Evolutionary conservation across 2,888 invertebrate genomes (phyloP), one percentile per base, ranked within the genome.

Genomic region (Standfussiana lucernea): DNA sequence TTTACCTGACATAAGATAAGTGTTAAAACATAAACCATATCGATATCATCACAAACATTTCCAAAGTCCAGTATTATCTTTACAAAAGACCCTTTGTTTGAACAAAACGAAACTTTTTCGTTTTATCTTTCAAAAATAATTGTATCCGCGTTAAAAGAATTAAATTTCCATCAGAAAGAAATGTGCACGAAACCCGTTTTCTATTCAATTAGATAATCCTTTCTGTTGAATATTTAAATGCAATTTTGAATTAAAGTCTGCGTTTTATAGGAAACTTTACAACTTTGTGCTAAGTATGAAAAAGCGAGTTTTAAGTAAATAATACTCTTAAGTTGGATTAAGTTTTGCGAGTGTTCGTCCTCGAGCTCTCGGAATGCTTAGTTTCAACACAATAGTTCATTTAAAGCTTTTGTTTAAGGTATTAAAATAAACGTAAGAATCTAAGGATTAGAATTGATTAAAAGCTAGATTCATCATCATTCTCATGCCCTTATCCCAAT

Each of bases 131-230:
- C 69, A 37, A 69, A 78, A 82, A 82, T 74, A 82, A 82, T 74
- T 71, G 78, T 82, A 79, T 83, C 78, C 77, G 72, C 77, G 75
- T 83, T 80, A 82, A 86, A 85, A 81, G 78, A 77, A 79, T 84
- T 77, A 79, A 85, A 87, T 83, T 83, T 81, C 62, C 45, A 79
- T 83, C 68, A 66, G 32, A 82, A 78, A 70, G 73, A 68, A 82
- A 83, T 88, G 74, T 78, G 79, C 82, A 61, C 35, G 64, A 76
- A 85, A 83, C 83, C 82, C 77, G 80, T 89, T 88, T 81, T 73
- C 81, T 73, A 84, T 88, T 89, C 84, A 88, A 87, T 88, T 88
- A 84, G 79, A 83, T 86, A 83, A 88, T 85, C 76, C 82, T 80
- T 85, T 87, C 83, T 82, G 80, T 83, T 83, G 77, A 82, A 85